A percentile compares a stretch with the other conserved stretches of the same genome.
Evolutionary conservation across 2,113 vertebrate species (phyloP).

Genomic region (Columba livia): DNA sequence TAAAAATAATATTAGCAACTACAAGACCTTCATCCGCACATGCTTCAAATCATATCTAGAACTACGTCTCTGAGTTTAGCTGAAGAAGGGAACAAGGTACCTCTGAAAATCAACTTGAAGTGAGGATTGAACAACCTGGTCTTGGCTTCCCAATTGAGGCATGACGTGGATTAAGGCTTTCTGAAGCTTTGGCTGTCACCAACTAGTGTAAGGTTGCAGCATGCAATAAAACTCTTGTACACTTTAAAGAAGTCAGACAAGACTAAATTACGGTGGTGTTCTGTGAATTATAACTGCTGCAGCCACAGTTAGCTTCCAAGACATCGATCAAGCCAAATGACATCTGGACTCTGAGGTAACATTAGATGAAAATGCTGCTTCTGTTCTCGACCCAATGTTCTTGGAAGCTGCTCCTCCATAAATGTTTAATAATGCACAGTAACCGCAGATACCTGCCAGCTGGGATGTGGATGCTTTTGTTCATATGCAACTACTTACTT

Average conservation of each 20-base stretch:
- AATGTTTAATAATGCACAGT: constrained; percentile 15
- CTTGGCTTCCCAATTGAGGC: background rate
- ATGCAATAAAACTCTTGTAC: background rate
- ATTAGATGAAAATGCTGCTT: background rate
- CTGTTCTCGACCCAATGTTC: background rate
- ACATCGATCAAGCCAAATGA: background rate
- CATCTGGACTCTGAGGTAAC: background rate
- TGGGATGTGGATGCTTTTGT: background rate
- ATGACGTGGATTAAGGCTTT: background rate
- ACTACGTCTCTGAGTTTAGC: background rate
- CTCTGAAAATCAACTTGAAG: background rate
- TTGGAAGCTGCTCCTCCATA: background rate
- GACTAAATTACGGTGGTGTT: background rate
- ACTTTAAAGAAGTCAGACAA: background rate
- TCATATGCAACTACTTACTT: background rate
- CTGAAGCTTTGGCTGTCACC: background rate
- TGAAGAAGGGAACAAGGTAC: background rate
- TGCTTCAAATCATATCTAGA: background rate
- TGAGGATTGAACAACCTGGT: background rate
- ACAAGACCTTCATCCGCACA: background rate
- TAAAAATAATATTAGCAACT: background rate
- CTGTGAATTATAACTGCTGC: background rate
- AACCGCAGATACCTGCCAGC: background rate
- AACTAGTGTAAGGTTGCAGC: background rate
- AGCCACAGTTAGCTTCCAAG: background rate